Base-by-base conservation (phyloP, 2,113 vertebrate genomes). In the Aspiorhynchus laticeps region DNA sequence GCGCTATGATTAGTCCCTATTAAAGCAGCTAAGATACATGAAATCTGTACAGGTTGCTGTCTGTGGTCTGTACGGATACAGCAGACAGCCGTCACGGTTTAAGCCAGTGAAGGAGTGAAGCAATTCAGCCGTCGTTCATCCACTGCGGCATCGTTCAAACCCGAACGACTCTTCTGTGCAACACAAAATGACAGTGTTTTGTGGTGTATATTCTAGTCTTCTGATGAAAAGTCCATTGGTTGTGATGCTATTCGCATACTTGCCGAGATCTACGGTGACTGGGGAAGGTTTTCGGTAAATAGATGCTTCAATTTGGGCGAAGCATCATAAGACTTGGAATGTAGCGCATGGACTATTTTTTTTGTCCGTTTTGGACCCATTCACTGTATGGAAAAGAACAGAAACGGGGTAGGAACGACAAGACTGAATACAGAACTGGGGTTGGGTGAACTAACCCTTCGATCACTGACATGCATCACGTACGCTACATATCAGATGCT, bases 11-110 rank as follows among this genome's bases (percentile, higher is more conserved):
- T 5, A 65, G 15, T 81, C 41, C 51, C 53, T 82, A 82, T 46
- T 65, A 1, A 82, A 82, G 80, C 80, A 43, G 14, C 36, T 46
- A 65, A 28, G 38, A 82, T 82, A 67, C n/a, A 82, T 82, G 59
- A 82, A 61, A 82, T 82, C 38, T 82, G 59, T 82, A 82, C 80
- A 82, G 80, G 61, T 38, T 2, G 19, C 77, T 1, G 77, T 56
- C 78, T 61, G 53, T 15, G 78, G 2, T 75, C 73, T 71, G 65
- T 19, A 33, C n/a, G 15, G 65, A 33, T 33, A 69, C 65, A 69
- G 65, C 65, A 43, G 73, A 46, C 73, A 12, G 73, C 33, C 73
- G 38, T 17, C 24, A 11, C 21, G 69, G 15, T 73, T 73, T 11
- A 7, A 46, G n/a, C n/a, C 38, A 76, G n/a, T 48, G 74, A 76